Percentiles rank a stretch among this genome's conserved stretches.
These are phyloP conservation scores for Aphrocallistes beatrix DNA, from an alignment of 37 sponge, comb jelly and placozoan genomes.

Conservation along the genomic window DNA sequence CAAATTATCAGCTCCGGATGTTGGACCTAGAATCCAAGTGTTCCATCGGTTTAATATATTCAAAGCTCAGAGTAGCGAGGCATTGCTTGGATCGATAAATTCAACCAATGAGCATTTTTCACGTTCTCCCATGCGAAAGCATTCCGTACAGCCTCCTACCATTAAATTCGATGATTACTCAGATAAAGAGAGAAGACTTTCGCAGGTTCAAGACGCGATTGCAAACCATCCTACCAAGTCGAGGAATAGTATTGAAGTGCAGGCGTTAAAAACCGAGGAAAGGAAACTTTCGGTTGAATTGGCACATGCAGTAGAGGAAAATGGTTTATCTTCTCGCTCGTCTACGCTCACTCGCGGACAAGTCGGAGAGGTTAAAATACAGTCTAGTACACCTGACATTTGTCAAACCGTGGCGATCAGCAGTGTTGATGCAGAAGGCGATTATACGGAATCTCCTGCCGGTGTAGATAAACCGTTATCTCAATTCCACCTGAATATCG, in stretches of 20 bases:
- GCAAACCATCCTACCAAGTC: neutral
- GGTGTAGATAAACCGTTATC: neutral
- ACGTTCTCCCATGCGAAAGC: no score
- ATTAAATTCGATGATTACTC: no score
- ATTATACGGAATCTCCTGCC: neutral
- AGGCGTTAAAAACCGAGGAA: neutral
- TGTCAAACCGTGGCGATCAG: neutral
- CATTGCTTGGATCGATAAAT: neutral
- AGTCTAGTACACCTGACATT: neutral
- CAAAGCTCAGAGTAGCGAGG: conserved; percentile 12
- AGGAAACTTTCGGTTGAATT: neutral
- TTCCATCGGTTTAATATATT: neutral
- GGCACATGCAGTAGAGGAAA: no score
- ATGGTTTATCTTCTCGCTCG: neutral
- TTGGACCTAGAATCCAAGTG: neutral
- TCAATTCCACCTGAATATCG: no score
- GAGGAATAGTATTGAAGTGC: neutral
- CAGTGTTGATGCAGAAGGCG: neutral
- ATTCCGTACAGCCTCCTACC: no score
- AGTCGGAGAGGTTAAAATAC: neutral
- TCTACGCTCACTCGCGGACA: neutral
- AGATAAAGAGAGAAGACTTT: neutral
- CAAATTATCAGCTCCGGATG: neutral
- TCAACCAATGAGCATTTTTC: neutral
- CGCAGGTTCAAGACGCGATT: neutral